phyloP scores from a whole-genome alignment of 1,140 invertebrate species.

The Amyelois transitella region DNA sequence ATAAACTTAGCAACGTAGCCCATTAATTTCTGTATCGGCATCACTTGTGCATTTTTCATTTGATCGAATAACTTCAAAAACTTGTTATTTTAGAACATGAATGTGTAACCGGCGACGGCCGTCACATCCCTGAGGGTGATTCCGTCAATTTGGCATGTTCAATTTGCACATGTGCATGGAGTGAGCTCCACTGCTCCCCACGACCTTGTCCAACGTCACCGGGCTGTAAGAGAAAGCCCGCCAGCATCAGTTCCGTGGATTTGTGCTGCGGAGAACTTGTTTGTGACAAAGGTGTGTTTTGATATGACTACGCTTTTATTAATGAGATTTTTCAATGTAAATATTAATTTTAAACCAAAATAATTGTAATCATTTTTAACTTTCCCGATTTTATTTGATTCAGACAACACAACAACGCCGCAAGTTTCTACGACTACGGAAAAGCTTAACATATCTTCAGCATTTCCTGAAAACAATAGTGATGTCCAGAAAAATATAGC shows the following conservation, averaged over 20 bases:
- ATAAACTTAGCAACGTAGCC: no score
- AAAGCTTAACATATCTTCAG: background rate
- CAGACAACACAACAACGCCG: conserved; percentile 32
- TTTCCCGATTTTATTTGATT: conserved; percentile 7
- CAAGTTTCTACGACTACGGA: background rate
- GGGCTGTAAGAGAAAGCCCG: conserved; percentile 31
- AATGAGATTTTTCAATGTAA: background rate
- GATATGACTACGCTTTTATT: background rate
- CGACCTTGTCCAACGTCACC: conserved; percentile 28
- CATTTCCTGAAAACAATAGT: background rate
- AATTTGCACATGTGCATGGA: conserved; percentile 43
- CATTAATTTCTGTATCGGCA: background rate
- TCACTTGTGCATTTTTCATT: background rate
- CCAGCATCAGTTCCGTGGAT: conserved; percentile 19
- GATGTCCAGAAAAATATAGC: background rate
- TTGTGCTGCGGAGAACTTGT: conserved; percentile 53
- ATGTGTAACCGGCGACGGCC: conserved; percentile 43
- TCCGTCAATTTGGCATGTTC: conserved; percentile 41
- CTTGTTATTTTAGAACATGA: conserved; percentile 27
- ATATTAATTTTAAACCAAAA: no score
- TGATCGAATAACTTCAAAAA: no score
- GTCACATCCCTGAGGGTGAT: conserved; percentile 36
- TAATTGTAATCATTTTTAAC: conserved; percentile 7
- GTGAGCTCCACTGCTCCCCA: conserved; percentile 40
- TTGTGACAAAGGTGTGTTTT: conserved; percentile 40